Conservation (phyloP, 2,888 invertebrate genomes). For the Nymphalis c-album region DNA sequence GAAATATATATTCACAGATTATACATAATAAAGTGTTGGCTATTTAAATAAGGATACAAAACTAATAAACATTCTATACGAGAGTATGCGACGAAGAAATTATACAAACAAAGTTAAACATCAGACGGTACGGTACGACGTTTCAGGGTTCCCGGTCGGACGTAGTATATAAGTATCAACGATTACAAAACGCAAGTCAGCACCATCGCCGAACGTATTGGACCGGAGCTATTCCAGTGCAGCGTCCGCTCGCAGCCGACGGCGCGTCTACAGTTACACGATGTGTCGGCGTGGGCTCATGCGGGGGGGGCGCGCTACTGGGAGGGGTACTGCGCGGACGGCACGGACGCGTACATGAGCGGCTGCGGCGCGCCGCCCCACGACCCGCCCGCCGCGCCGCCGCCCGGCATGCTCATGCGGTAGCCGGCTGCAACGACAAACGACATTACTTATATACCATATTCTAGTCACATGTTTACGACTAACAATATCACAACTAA, state of each 20-base stretch:
- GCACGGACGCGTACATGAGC: slow-evolving; percentile 90
- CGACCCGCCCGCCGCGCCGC: slow-evolving; percentile 64
- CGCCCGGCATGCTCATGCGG: slow-evolving; percentile 84
- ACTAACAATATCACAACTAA: too few relatives aligned
- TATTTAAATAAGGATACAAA: not conserved
- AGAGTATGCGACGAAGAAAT: not conserved
- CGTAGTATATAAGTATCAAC: not conserved
- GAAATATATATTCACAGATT: not conserved
- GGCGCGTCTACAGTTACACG: not conserved
- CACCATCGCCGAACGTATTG: not conserved
- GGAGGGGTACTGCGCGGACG: slow-evolving; percentile 90
- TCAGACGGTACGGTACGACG: not conserved
- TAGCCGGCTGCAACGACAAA: slow-evolving; percentile 74
- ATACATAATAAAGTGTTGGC: not conserved
- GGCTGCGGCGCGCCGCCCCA: slow-evolving; percentile 83
- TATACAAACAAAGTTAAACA: slow-evolving; percentile 2
- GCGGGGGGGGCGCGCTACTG: slow-evolving; percentile 82
- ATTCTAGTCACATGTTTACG: too few relatives aligned
- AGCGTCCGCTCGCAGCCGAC: not conserved
- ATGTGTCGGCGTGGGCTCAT: slow-evolving; percentile 16
- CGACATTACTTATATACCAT: not conserved
- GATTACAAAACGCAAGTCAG: slow-evolving; percentile 7
- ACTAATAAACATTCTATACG: not conserved
- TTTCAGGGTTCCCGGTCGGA: not conserved
- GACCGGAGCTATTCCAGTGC: slow-evolving; percentile 3